These are phyloP conservation scores for Helarctos malayanus DNA, from an alignment of 2,797 vertebrate species.

Conservation along the genomic window DNA sequence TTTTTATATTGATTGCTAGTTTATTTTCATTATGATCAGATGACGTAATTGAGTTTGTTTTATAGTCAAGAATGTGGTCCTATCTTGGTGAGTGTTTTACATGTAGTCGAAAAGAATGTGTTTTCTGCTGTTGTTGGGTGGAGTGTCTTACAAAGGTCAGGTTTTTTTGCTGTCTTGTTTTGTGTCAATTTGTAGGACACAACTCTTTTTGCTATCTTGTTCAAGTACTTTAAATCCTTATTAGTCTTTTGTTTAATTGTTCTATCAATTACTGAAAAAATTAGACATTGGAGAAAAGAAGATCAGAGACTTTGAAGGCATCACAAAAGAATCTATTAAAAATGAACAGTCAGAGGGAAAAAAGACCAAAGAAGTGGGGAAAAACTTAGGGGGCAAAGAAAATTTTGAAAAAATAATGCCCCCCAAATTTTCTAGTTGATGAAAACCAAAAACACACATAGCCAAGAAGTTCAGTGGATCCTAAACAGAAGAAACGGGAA, in stretches of 20 bases:
- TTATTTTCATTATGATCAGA: not conserved
- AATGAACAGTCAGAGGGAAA: not conserved
- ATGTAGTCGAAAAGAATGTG: not conserved
- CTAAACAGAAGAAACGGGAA: slow-evolving; percentile 6
- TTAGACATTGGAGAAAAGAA: not conserved
- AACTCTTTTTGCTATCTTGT: not conserved
- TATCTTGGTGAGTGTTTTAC: not conserved
- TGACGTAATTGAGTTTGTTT: not conserved
- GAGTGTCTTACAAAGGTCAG: not conserved
- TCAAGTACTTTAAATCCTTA: not conserved
- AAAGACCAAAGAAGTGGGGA: not conserved
- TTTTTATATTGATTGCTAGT: not conserved
- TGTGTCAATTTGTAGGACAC: not conserved
- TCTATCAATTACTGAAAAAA: not conserved
- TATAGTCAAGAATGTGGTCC: not conserved
- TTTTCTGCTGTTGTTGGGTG: not conserved
- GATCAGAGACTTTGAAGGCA: not conserved
- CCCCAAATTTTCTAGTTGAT: not conserved
- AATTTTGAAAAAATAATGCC: not conserved
- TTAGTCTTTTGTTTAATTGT: not conserved
- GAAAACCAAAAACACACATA: not conserved
- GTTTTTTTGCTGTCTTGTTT: not conserved
- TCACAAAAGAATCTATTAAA: not conserved
- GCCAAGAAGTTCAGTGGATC: not conserved
- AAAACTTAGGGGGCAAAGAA: not conserved